A percentile compares a stretch with the other conserved stretches of the same genome.
Evolutionary conservation across 2,113 vertebrate genomes (phyloP).

Genomic region (Cynopterus brachyotis): DNA sequence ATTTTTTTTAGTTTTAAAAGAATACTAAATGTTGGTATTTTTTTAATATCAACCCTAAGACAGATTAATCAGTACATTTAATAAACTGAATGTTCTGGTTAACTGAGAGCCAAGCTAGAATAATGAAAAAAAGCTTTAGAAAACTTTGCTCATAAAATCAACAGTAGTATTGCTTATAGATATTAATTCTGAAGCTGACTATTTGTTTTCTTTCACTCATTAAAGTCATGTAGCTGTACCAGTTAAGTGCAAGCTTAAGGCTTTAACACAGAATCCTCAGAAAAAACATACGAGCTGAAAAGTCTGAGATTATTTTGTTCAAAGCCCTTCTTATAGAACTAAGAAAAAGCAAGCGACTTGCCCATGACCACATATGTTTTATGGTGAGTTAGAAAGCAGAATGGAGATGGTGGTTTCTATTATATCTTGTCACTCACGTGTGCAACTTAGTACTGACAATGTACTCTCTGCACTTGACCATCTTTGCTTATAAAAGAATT

Average conservation of each 20-base stretch:
- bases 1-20: not conserved
- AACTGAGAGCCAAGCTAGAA: not conserved
- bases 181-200: not conserved
- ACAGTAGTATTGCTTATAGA: not conserved
- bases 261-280: not conserved
- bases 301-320: not conserved
- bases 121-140: not conserved
- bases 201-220: not conserved
- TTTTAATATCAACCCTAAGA: conserved; percentile 7
- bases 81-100: not conserved
- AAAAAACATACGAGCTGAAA: not conserved
- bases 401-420: not conserved
- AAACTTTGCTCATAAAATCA: not conserved
- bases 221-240: not conserved
- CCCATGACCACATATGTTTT: not conserved
- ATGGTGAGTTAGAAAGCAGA: not conserved
- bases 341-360: not conserved
- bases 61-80: conserved; percentile 11
- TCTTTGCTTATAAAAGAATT: not conserved
- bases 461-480: not conserved
- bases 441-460: not conserved
- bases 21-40: not conserved
- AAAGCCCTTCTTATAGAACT: not conserved
- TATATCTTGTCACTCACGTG: not conserved
- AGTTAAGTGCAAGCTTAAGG: not conserved